Evolutionary conservation across 1,140 invertebrate species (phyloP), one percentile per base, ranked within the genome.

Genomic region (Drosophila kohkoa): DNA sequence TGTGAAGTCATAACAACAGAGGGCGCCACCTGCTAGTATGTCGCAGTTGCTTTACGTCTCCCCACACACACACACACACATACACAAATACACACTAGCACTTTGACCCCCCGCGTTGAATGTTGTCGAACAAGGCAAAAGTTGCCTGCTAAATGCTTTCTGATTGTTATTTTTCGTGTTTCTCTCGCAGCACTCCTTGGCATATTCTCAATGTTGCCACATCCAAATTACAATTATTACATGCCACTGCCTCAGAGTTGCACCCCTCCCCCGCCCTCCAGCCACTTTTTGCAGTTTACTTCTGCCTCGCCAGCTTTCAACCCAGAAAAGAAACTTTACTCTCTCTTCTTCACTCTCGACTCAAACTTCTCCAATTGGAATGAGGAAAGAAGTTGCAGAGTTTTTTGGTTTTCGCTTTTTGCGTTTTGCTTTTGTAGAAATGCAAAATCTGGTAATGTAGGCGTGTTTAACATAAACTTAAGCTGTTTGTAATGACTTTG

Each of bases 81-180:
- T n/a, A 46, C 41, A 13, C 43, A 46, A 13, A 38, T 16, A 16
- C 35, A 38, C 35, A 8, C 55, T 51, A 51, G 13, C 32, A 51
- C 30, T 6, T 8, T 32, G 52, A 54, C 65, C 64, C 46, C 64
- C 64, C 35, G 59, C 28, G 25, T 41, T 38, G 7, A 10, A 10
- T 2, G 35, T 38, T 51, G n/a, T 62, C n/a, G 63, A 75, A 59
- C 51, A 65, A 59, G 59, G 64, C 58, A 73, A 82, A 79, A 82
- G 82, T 89, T 79, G 77, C 75, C 69, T 81, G 81, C 89, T 91
- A 91, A 91, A 91, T 91, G 89, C 82, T 91, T 91, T 91, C 85
- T 86, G 89, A 91, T 91, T 91, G 89, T 86, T 91, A 82, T 91
- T 91, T 89, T 82, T 83, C 89, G 85, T 91, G 89, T 89, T 85